Base-by-base conservation (phyloP, 2,113 vertebrate species). In the Apteryx owenii region DNA sequence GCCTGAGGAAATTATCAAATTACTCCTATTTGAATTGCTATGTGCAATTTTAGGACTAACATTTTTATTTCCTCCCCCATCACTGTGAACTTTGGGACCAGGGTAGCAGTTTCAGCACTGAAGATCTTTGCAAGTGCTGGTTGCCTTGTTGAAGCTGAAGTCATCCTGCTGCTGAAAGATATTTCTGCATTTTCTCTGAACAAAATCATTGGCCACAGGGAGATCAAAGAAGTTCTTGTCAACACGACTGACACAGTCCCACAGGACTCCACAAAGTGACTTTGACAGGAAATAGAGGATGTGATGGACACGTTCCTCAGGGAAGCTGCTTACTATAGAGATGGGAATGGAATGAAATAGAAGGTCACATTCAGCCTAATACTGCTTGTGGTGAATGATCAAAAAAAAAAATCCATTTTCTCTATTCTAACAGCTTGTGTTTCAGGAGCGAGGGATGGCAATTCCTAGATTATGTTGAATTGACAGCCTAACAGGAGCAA, bases 1-100 rank as follows among this genome's bases (percentile, higher is more conserved):
- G 89, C 86, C 89, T 61, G 86, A 91, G 83, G 89, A 96, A 96
- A 79, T 84, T 7, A 88, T 66, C 77, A 79, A 29, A 89, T 91
- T 89, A 58, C 61, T 84, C 88, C 77, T 72, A 7, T 73, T 81
- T 66, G 44, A 86, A n/a, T 18, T 44, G 51, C 64, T 58, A 2
- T 8, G 62, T 29, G 9, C 40, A n/a, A 17, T 89, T 95, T 62
- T 66, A 68, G 58, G 83, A 79, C 73, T 25, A 51, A 23, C 23
- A 11, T 54, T 84, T 86, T 91, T 22, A 64, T 75, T n/a, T 31
- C 46, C 20, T 81, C 51, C 62, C 2, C 5, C 64, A 9, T 33
- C 48, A 17, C 60, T 77, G 28, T 85, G 86, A 22, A 20, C 48
- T 84, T 85, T 58, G 70, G 84, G 61, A 62, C n/a, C 14, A 7